phyloP scores from a whole-genome alignment of 37 sponge, comb jelly and placozoan genomes.

The Bolinopsis microptera region DNA sequence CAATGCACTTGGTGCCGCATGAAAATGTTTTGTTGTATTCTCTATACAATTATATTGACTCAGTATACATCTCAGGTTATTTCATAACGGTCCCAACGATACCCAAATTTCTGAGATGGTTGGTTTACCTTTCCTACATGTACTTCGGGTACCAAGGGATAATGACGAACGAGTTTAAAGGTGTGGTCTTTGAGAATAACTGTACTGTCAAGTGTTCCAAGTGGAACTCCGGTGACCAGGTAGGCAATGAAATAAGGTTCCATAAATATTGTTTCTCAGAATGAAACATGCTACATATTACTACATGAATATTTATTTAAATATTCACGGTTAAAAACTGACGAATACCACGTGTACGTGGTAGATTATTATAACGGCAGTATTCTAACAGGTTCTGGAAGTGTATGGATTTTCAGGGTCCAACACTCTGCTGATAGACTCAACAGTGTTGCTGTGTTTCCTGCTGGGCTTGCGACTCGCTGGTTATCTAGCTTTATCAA shows the following conservation, averaged over 20 bases:
- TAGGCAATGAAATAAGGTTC: not conserved
- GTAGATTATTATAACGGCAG: not conserved
- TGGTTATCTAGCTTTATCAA: not conserved
- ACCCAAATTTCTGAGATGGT: slow-evolving; percentile 21
- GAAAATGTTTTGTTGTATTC: too few species aligned
- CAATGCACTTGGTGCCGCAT: too few species aligned
- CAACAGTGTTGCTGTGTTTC: not conserved
- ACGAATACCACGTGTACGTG: too few species aligned
- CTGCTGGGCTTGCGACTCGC: not conserved
- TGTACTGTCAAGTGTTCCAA: slow-evolving; percentile 36
- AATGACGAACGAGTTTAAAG: slow-evolving; percentile 23
- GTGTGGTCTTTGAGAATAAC: not conserved
- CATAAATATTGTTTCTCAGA: too few species aligned
- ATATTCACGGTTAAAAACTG: too few species aligned
- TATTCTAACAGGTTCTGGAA: slow-evolving; percentile 9
- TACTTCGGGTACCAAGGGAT: slow-evolving; percentile 59
- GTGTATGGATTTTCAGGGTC: slow-evolving; percentile 14
- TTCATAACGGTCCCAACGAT: slow-evolving; percentile 63
- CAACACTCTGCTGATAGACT: not conserved
- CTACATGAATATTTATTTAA: too few species aligned
- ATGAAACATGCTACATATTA: too few species aligned
- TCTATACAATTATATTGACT: too few species aligned
- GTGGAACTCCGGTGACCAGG: slow-evolving; percentile 53
- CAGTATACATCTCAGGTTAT: slow-evolving; percentile 28
- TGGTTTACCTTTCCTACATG: slow-evolving; percentile 59